These are phyloP conservation scores for Ricordea florida DNA, from an alignment of 92 coral and sea anemone species.

Conservation along the genomic window DNA sequence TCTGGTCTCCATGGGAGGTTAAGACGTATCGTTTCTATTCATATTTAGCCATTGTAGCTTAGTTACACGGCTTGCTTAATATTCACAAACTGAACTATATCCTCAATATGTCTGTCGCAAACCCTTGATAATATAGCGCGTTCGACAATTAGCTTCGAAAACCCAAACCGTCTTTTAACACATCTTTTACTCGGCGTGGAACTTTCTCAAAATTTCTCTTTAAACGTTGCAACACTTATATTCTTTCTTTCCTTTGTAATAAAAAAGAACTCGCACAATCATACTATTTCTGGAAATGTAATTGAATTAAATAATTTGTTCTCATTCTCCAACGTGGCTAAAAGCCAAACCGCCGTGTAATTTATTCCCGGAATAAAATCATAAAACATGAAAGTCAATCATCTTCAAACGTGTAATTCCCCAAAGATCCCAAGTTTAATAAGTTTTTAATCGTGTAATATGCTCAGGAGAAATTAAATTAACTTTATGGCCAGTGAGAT, in stretches of 20 bases:
- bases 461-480: conserved; percentile 69
- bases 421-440: conserved; percentile 16
- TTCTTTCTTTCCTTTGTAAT: no score
- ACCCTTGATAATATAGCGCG: no score
- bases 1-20: not conserved
- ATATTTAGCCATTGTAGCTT: not conserved
- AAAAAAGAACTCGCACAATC: no score
- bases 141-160: no score
- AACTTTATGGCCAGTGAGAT: conserved; percentile 52
- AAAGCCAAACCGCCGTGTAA: conserved; percentile 28
- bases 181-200: no score
- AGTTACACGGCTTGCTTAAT: conserved; percentile 3
- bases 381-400: conserved; percentile 41
- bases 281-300: not conserved
- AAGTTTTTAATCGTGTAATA: conserved; percentile 75
- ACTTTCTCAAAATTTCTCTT: no score
- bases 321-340: not conserved
- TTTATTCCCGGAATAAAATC: conserved; percentile 16
- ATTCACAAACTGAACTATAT: conserved; percentile 14
- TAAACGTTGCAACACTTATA: no score
- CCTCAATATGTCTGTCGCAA: no score
- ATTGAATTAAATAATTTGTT: not conserved
- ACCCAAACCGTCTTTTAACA: no score
- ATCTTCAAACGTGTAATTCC: conserved; percentile 27
- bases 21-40: not conserved